Evolutionary conservation across 1,140 invertebrate species (phyloP).

Genomic region (Caenorhabditis remanei): DNA sequence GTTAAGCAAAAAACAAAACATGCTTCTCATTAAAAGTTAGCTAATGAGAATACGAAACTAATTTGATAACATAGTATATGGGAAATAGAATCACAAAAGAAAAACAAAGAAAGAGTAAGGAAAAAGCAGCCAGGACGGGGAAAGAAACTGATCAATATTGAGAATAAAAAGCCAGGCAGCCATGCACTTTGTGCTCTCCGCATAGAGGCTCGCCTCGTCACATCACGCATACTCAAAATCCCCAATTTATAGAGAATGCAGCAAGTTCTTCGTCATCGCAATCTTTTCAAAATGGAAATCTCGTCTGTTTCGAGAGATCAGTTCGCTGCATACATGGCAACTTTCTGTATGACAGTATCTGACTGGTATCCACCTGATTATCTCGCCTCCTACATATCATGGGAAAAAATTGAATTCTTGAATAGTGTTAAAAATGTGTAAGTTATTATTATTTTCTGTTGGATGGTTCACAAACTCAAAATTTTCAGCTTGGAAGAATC

Average conservation of each 20-base stretch:
- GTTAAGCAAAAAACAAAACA: too few species aligned
- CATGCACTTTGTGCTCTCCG: too few species aligned
- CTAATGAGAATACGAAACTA: background rate
- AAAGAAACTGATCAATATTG: background rate
- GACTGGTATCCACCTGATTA: background rate
- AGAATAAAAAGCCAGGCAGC: too few species aligned
- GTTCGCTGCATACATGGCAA: background rate
- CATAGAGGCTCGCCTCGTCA: too few species aligned
- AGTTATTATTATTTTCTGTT: background rate
- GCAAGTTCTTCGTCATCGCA: background rate
- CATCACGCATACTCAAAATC: too few species aligned
- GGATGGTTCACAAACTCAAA: background rate
- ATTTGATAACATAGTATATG: too few species aligned
- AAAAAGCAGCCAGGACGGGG: background rate
- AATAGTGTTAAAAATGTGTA: constrained; percentile 7
- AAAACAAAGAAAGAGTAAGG: too few species aligned
- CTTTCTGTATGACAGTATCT: background rate
- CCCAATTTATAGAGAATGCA: background rate
- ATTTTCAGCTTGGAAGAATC: constrained; percentile 4
- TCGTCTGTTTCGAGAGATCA: background rate
- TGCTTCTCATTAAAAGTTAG: too few species aligned
- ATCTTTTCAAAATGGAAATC: background rate
- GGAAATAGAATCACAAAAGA: too few species aligned
- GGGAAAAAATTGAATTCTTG: constrained; percentile 33
- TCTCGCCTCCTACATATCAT: background rate